Base-by-base conservation (phyloP, 2,113 vertebrate genomes). In the Typhlomys cinereus region DNA sequence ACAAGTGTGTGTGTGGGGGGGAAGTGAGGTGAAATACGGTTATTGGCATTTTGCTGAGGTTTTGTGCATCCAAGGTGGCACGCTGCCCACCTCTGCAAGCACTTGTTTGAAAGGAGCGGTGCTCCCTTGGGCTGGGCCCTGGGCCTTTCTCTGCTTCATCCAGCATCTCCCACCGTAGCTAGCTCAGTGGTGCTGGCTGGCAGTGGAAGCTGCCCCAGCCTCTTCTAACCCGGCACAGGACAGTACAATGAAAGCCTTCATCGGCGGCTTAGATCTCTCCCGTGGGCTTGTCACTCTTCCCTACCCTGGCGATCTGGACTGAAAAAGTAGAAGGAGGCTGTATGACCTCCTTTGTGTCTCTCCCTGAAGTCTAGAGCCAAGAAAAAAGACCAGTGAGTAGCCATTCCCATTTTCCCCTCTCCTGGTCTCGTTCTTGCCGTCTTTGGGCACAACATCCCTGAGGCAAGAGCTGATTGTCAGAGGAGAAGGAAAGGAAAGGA, bases 51-150 rank as follows among this genome's bases (percentile, higher is more conserved):
- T 44, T 57, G 36, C 61, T 0, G 14, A 87, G 76, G 36, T 75
- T 94, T 92, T 89, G 14, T 86, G 89, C 86, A 89, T 84, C 70
- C 85, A 25, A 85, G 59, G 79, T 94, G 48, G 71, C 62, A 90
- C 2, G 78, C 18, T 44, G 17, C 52, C 41, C 8, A 70, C 46
- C 1, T 78, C 44, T 84, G 80, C 39, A 94, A 78, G 87, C 73
- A 93, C 52, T 87, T 88, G 66, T n/a, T 89, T 84, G 52, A 78
- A 69, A 29, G 67, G 52, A 90, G 34, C 17, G 29, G 39, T 83
- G 57, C 34, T 90, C 10, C 64, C 57, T 86, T 61, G 89, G 11
- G 7, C 81, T 87, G 61, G 12, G n/a, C 36, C 92, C 4, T 39
- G 41, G 59, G 59, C 18, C 66, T 86, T 80, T 88, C 84, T 94